These are phyloP conservation scores for Percopsis omiscomaycus DNA, from an alignment of 2,797 vertebrate species.

Conservation along the genomic window DNA sequence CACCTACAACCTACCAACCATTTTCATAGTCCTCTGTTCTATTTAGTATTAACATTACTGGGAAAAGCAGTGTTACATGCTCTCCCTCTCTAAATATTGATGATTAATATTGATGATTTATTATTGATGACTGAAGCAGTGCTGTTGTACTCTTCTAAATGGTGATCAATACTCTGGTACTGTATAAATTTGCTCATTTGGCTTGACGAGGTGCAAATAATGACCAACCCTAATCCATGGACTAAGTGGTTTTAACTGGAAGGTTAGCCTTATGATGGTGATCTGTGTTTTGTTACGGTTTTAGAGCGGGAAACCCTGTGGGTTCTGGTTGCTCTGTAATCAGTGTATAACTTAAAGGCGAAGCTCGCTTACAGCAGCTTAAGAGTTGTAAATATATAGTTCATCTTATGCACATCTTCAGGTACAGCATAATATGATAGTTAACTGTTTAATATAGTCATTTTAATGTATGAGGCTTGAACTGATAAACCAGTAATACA, in stretches of 20 bases:
- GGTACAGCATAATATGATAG: conserved; percentile 21
- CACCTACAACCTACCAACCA: not conserved
- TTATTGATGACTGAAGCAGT: no score
- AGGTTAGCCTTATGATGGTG: conserved; percentile 10
- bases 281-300: conserved; percentile 38
- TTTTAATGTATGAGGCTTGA: conserved; percentile 58
- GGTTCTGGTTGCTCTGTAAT: conserved; percentile 44
- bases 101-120: no score
- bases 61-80: conserved; percentile 6
- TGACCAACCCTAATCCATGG: not conserved
- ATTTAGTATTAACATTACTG: conserved; percentile 7
- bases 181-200: not conserved
- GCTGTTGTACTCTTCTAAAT: not conserved
- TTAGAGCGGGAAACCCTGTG: conserved; percentile 29
- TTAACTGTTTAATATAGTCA: conserved; percentile 7
- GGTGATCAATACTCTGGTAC: not conserved
- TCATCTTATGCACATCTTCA: not conserved
- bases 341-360: conserved; percentile 24
- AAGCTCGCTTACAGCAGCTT: conserved; percentile 11
- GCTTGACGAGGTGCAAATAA: conserved; percentile 1
- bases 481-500: not conserved
- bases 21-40: conserved; percentile 3
- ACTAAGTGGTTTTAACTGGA: not conserved
- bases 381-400: conserved; percentile 53
- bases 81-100: not conserved